A percentile compares a stretch with the other conserved stretches of the same genome.
These are phyloP conservation scores for Suricata suricatta DNA, from an alignment of 2,113 vertebrate species.

Conservation along the genomic window DNA sequence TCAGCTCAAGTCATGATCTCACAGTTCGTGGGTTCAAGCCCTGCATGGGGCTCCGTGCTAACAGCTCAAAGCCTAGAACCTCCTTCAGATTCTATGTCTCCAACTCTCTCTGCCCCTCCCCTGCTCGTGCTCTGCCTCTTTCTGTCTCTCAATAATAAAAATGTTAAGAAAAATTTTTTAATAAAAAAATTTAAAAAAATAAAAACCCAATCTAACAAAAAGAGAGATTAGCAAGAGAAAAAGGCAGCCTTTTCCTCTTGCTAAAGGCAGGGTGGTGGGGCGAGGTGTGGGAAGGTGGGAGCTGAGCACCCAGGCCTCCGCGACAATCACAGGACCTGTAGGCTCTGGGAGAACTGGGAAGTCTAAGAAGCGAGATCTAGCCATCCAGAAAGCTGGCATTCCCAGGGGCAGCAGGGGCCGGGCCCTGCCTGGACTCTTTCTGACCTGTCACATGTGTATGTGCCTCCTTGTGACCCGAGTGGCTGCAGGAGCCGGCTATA, in stretches of 20 bases:
- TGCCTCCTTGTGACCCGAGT: background rate
- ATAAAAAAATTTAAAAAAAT: background rate
- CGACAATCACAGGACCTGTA: accelerated
- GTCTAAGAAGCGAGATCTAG: background rate
- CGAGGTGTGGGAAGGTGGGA: background rate
- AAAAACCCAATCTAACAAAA: background rate
- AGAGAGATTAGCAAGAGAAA: background rate
- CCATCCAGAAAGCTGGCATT: background rate
- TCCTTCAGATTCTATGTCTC: no score
- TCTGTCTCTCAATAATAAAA: background rate
- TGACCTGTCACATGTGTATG: background rate
- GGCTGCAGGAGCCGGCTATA: background rate
- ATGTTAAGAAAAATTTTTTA: background rate
- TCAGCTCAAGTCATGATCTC: no score
- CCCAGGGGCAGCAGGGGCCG: background rate
- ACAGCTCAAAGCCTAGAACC: no score
- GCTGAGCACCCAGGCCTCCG: background rate
- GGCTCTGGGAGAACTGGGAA: accelerated
- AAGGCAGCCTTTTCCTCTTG: background rate
- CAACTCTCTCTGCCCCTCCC: no score
- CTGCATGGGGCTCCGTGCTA: no score
- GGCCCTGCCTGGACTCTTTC: background rate
- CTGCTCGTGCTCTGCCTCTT: no score
- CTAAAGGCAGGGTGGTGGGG: accelerated
- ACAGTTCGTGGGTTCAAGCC: no score